phyloP scores from a whole-genome alignment of 2,113 vertebrate species.

The Suncus etruscus region DNA sequence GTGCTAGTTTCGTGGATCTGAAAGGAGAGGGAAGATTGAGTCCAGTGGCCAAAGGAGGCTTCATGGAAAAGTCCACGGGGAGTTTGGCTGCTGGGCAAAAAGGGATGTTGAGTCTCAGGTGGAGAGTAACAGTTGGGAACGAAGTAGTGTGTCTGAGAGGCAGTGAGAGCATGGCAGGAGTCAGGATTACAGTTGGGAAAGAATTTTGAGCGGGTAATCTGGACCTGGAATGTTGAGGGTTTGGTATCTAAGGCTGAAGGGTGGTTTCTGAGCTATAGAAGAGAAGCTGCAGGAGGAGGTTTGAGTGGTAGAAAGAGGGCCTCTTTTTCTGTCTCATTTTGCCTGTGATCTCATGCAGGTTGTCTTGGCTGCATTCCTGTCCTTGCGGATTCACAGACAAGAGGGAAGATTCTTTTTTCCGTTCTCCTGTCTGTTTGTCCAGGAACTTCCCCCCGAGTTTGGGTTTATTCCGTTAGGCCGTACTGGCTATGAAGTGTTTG shows the following conservation, averaged over 20 bases:
- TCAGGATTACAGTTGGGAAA: not conserved
- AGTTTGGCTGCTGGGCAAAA: not conserved
- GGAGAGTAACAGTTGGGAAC: rapidly evolving
- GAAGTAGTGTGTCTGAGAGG: not conserved
- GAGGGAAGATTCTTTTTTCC: not conserved
- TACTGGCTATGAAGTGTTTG: not conserved
- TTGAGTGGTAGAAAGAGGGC: not conserved
- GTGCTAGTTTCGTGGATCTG: not conserved
- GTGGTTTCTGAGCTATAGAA: not conserved
- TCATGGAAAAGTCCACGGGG: not conserved
- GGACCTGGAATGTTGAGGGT: not conserved
- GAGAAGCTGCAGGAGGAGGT: not conserved
- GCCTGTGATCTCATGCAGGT: not conserved
- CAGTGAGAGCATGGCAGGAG: not conserved
- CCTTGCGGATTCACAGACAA: not conserved
- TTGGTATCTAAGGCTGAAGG: not conserved
- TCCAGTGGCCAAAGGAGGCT: not conserved
- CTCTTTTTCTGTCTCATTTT: not conserved
- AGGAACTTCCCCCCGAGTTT: not conserved
- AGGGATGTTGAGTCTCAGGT: not conserved
- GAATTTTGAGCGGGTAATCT: not conserved
- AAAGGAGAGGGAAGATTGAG: not conserved
- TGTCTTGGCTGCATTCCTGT: rapidly evolving
- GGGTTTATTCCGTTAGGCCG: not conserved
- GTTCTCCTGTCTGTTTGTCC: not conserved